A percentile compares a stretch with the other conserved stretches of the same genome.
Conservation (phyloP, 2,113 vertebrate species). For the Cynoglossus semilaevis region DNA sequence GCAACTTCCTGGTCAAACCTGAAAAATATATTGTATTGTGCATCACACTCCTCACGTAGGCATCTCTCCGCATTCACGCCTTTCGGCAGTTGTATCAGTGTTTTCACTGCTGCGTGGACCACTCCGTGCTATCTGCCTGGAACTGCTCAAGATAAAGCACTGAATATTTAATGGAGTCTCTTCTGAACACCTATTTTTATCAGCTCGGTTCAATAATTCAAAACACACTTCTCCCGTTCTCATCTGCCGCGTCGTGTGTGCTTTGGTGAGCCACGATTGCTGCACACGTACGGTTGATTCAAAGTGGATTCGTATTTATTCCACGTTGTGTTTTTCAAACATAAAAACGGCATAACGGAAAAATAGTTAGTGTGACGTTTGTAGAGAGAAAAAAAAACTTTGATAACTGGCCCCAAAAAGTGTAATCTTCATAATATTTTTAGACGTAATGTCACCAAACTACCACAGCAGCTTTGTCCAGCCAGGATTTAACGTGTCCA, state of each 20-base stretch:
- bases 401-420: neutral
- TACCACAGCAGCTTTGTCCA: no score
- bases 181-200: conserved; percentile 75
- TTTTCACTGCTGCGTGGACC: conserved; percentile 6
- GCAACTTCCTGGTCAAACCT: neutral
- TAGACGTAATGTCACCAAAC: no score
- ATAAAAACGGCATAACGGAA: neutral
- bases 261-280: conserved; percentile 3
- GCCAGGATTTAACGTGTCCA: no score
- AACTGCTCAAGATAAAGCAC: conserved; percentile 56
- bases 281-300: conserved; percentile 11
- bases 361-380: neutral
- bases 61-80: conserved; percentile 8
- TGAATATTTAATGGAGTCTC: conserved; percentile 68
- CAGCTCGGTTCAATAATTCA: conserved; percentile 72
- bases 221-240: conserved; percentile 45
- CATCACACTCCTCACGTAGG: conserved; percentile 6
- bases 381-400: conserved; percentile 17
- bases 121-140: conserved; percentile 32
- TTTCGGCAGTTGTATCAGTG: conserved; percentile 3
- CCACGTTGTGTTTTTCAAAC: neutral
- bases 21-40: conserved; percentile 24
- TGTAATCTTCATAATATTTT: conserved; percentile 10
- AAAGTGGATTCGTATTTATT: neutral
- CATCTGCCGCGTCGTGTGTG: conserved; percentile 22